These are phyloP conservation scores for Loxodonta africana DNA, from an alignment of 2,113 vertebrate genomes.

Conservation along the genomic window DNA sequence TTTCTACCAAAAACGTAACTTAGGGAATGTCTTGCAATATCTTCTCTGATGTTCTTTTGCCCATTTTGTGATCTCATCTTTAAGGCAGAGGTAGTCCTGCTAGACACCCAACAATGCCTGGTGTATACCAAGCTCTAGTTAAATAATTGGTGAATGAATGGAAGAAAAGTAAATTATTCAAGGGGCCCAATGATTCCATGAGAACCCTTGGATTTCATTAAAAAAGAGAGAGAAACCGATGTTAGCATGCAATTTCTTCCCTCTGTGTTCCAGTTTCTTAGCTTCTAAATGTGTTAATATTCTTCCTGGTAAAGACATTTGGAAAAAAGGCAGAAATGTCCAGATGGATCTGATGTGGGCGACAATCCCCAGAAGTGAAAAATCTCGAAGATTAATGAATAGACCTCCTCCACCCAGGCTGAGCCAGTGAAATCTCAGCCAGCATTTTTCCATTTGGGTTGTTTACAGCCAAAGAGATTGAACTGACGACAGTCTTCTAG, in stretches of 20 bases:
- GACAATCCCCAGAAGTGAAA: slow-evolving; percentile 68
- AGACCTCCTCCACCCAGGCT: background rate
- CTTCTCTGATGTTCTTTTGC: background rate
- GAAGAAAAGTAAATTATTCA: background rate
- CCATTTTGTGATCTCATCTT: background rate
- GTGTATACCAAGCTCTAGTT: background rate
- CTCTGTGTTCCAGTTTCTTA: slow-evolving; percentile 57
- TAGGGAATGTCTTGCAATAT: background rate
- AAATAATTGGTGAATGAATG: background rate
- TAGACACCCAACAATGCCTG: background rate
- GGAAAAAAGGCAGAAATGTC: slow-evolving; percentile 24
- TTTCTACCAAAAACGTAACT: background rate
- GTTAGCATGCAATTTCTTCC: slow-evolving; percentile 14
- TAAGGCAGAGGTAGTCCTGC: background rate
- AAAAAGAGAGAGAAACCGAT: background rate
- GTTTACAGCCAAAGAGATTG: slow-evolving; percentile 24
- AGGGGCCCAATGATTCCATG: background rate
- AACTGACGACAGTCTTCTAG: background rate
- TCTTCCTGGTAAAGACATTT: slow-evolving; percentile 68
- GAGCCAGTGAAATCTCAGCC: slow-evolving; percentile 21
- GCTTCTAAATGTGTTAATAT: slow-evolving; percentile 55
- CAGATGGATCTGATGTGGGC: slow-evolving; percentile 68
- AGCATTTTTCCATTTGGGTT: slow-evolving; percentile 46
- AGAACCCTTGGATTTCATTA: background rate
- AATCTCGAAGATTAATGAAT: slow-evolving; percentile 26